Conservation (phyloP, 2,113 vertebrate species). For the Tylochromis polylepis region DNA sequence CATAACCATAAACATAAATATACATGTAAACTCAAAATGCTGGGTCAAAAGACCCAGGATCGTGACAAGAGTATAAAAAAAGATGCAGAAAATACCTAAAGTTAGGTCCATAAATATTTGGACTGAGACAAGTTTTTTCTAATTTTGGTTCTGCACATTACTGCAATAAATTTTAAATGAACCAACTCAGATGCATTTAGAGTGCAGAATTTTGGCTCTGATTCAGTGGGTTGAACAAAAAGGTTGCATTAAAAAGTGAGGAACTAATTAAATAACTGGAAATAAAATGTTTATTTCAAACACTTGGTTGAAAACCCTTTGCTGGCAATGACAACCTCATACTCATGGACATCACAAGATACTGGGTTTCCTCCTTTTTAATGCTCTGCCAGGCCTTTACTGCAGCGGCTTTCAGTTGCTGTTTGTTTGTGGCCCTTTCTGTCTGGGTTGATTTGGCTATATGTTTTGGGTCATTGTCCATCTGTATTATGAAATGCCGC, state of each 20-base stretch:
- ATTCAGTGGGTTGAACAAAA: background rate
- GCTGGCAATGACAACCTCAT: background rate
- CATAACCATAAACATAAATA: no score
- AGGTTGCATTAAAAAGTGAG: background rate
- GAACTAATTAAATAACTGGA: background rate
- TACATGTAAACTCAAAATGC: no score
- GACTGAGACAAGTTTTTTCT: background rate
- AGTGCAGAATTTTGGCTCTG: background rate
- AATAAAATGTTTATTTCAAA: background rate
- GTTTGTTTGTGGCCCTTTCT: background rate
- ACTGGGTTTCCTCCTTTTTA: background rate
- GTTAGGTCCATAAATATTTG: background rate
- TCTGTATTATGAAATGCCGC: background rate
- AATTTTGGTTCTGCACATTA: background rate
- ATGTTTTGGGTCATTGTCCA: background rate
- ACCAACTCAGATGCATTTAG: background rate
- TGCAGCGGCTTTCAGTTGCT: background rate
- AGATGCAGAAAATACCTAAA: background rate
- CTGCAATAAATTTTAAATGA: background rate
- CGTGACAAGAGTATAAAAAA: background rate
- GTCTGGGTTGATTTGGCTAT: background rate
- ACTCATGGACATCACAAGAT: background rate
- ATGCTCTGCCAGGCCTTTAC: background rate
- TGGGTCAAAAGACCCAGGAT: no score
- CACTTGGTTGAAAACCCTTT: background rate